Percentiles rank a stretch among this genome's conserved stretches.
phyloP scores from a whole-genome alignment of 2,888 invertebrate genomes.

The Tipula confusa region DNA sequence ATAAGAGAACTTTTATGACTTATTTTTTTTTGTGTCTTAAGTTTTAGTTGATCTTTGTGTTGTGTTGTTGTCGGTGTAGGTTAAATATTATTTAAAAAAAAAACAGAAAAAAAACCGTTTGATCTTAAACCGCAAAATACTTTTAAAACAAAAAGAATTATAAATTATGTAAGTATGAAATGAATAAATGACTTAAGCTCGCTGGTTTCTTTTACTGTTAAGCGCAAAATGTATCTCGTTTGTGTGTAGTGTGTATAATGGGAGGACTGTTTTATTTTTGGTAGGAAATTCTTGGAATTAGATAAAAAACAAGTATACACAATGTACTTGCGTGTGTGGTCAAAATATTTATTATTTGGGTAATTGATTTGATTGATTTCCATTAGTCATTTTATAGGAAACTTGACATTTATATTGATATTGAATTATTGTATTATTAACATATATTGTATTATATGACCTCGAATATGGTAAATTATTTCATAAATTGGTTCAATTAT shows the following conservation, averaged over 20 bases:
- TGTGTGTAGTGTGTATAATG: not conserved
- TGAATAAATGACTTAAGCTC: slow-evolving; percentile 20
- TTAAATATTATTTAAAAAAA: not conserved
- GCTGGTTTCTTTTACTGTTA: slow-evolving; percentile 16
- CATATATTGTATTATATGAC: too few species aligned
- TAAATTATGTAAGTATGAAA: slow-evolving; percentile 20
- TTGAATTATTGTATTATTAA: too few species aligned
- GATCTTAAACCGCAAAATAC: slow-evolving; percentile 20
- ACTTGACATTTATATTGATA: not conserved
- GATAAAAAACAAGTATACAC: not conserved
- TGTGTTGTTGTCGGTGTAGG: slow-evolving; percentile 9
- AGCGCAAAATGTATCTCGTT: not conserved
- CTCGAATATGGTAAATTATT: too few species aligned
- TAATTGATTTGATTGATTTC: not conserved
- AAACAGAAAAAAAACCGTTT: not conserved
- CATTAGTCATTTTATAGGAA: not conserved
- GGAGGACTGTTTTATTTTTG: slow-evolving; percentile 20
- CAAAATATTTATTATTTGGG: not conserved
- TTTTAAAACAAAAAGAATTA: slow-evolving; percentile 25
- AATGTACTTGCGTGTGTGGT: slow-evolving; percentile 3
- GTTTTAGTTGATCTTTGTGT: slow-evolving; percentile 25
- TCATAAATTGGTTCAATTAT: too few species aligned
- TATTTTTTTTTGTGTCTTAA: slow-evolving; percentile 25
- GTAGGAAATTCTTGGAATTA: slow-evolving; percentile 1
- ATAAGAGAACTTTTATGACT: slow-evolving; percentile 15